Percentiles rank a stretch among this genome's conserved stretches.
These are phyloP conservation scores for Subanguina moxae DNA, from an alignment of 1,140 invertebrate species.

Conservation along the genomic window DNA sequence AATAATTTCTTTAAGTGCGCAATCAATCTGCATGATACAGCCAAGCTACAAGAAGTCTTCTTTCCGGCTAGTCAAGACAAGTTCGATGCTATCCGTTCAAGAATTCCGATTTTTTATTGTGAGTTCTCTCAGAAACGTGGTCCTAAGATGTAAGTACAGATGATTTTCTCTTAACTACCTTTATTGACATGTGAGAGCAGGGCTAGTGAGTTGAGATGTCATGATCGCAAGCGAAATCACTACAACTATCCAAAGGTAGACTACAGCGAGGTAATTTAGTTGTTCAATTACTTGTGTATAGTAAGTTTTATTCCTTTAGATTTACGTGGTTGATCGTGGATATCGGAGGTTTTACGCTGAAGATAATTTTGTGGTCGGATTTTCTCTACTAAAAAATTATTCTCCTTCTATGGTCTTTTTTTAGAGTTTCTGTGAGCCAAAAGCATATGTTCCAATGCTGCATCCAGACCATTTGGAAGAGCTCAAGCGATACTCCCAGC, in stretches of 20 bases:
- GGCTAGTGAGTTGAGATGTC: constrained; percentile 5
- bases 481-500: not conserved
- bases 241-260: constrained; percentile 4
- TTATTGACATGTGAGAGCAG: constrained; percentile 19
- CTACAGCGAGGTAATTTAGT: constrained; percentile 35
- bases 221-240: not conserved
- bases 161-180: not conserved
- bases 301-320: not conserved
- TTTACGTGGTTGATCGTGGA: constrained; percentile 10
- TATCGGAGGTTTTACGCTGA: constrained; percentile 6
- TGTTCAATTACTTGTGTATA: not conserved
- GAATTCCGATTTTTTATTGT: constrained; percentile 13
- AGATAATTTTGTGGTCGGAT: not conserved
- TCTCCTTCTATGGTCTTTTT: not conserved
- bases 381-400: not conserved
- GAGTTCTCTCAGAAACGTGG: constrained; percentile 17
- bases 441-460: constrained; percentile 9
- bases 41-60: not conserved
- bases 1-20: not conserved
- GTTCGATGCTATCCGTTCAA: not conserved
- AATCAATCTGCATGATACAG: not conserved
- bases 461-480: constrained; percentile 8
- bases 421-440: constrained; percentile 4
- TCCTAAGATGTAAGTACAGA: constrained; percentile 2
- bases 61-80: not conserved